These are phyloP conservation scores for Andrena chrysosceles DNA, from an alignment of 2,888 invertebrate genomes.

Conservation along the genomic window DNA sequence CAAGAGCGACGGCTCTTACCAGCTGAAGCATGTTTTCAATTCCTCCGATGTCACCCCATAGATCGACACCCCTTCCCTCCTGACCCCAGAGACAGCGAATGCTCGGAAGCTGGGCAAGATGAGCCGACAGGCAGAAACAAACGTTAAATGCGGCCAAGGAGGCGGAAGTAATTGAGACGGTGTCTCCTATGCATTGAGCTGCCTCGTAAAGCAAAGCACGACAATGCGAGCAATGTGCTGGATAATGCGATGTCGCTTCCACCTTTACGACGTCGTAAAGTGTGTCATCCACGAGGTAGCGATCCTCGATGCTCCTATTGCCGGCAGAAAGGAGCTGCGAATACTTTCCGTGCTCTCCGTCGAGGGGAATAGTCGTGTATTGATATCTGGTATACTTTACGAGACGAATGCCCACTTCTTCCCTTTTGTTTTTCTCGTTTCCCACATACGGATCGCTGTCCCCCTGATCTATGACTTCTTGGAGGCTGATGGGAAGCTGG, in stretches of 20 bases:
- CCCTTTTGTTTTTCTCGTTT: conserved; percentile 56
- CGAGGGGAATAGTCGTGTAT: conserved; percentile 27
- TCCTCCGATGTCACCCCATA: conserved; percentile 14
- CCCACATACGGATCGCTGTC: neutral
- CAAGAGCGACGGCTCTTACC: too few species aligned
- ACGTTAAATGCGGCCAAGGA: conserved; percentile 79
- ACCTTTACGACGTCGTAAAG: conserved; percentile 49
- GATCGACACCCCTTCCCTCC: conserved; percentile 26
- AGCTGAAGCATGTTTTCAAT: neutral
- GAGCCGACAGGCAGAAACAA: conserved; percentile 74
- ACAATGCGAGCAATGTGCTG: conserved; percentile 75
- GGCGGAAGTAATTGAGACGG: conserved; percentile 80
- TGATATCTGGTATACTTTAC: conserved; percentile 56
- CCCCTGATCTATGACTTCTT: neutral
- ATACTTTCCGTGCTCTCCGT: conserved; percentile 25
- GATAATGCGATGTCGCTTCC: conserved; percentile 71
- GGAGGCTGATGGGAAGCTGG: neutral
- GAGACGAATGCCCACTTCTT: conserved; percentile 36
- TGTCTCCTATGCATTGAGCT: conserved; percentile 67
- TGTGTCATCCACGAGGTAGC: conserved; percentile 33
- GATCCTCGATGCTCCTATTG: conserved; percentile 2
- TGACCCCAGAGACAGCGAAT: neutral
- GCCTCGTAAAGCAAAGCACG: conserved; percentile 68
- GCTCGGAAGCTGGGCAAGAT: conserved; percentile 30
- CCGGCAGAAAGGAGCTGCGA: conserved; percentile 6